These are phyloP conservation scores for Saccopteryx leptura DNA, from an alignment of 2,113 vertebrate genomes.

Conservation along the genomic window DNA sequence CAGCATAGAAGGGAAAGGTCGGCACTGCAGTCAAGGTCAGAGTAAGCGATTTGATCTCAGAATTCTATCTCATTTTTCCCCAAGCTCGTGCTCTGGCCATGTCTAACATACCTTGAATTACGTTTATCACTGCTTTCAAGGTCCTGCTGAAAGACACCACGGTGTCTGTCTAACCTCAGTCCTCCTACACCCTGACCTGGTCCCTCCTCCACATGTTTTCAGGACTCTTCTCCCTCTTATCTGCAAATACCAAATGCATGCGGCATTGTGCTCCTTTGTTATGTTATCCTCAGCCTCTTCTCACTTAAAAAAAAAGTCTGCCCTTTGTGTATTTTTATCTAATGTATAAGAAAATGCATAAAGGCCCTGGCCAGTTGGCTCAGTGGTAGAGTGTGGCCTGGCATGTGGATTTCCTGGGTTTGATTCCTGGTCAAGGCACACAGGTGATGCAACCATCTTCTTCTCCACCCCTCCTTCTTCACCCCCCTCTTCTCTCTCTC, in stretches of 20 bases:
- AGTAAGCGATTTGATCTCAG: not conserved
- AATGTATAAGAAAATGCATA: not conserved
- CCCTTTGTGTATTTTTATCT: conserved; percentile 8
- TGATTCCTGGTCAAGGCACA: too few relatives aligned
- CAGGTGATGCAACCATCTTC: too few relatives aligned
- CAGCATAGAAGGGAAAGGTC: not conserved
- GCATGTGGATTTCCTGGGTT: too few relatives aligned
- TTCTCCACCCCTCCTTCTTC: too few relatives aligned
- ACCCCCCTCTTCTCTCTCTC: too few relatives aligned
- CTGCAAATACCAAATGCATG: not conserved
- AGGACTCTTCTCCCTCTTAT: not conserved
- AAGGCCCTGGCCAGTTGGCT: too few relatives aligned
- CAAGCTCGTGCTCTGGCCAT: not conserved
- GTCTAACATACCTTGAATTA: not conserved
- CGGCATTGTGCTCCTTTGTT: not conserved
- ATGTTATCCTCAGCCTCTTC: not conserved
- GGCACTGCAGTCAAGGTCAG: not conserved
- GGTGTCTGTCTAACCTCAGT: not conserved
- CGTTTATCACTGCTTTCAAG: not conserved
- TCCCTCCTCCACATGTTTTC: not conserved
- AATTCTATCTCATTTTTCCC: not conserved
- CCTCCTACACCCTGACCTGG: not conserved
- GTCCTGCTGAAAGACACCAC: not conserved
- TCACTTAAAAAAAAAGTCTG: not conserved
- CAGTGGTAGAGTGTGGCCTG: too few relatives aligned